These are phyloP conservation scores for Apantesis nais DNA, from an alignment of 2,888 invertebrate genomes.

Conservation along the genomic window DNA sequence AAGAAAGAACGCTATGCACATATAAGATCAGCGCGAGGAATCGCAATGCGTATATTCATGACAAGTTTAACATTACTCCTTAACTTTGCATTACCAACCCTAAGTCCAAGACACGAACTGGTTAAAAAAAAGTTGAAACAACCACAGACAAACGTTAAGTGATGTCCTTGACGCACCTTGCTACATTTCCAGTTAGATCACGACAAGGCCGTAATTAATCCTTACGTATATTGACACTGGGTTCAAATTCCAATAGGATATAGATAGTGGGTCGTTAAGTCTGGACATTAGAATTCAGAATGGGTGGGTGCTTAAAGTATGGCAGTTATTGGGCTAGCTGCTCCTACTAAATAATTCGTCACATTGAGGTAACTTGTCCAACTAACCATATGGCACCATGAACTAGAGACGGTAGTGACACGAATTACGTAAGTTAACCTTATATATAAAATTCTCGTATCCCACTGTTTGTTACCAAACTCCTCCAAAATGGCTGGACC, in stretches of 20 bases:
- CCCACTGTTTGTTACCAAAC: too few relatives aligned
- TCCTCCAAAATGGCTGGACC: too few relatives aligned
- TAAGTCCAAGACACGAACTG: slow-evolving; percentile 58
- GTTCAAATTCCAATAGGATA: slow-evolving; percentile 50
- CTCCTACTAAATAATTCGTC: slow-evolving; percentile 49
- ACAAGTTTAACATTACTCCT: neutral
- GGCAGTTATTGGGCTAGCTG: slow-evolving; percentile 54
- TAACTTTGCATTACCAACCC: slow-evolving; percentile 40
- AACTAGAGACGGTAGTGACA: neutral
- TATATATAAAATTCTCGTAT: too few relatives aligned
- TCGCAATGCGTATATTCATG: neutral
- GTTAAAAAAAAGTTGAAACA: slow-evolving; percentile 66
- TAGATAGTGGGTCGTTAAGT: slow-evolving; percentile 40
- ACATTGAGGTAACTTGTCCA: slow-evolving; percentile 30
- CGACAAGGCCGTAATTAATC: slow-evolving; percentile 43
- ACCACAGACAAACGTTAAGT: slow-evolving; percentile 63
- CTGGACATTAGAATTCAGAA: slow-evolving; percentile 66
- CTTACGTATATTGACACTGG: slow-evolving; percentile 51
- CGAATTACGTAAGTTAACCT: neutral
- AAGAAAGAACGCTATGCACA: neutral
- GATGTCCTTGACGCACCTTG: slow-evolving; percentile 79
- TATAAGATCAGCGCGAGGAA: neutral
- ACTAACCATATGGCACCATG: slow-evolving; percentile 35
- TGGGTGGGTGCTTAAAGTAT: slow-evolving; percentile 54
- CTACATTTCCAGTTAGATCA: slow-evolving; percentile 64